A percentile compares a stretch with the other conserved stretches of the same genome.
phyloP scores from a whole-genome alignment of 2,113 vertebrate species.

The Epinephelus moara region DNA sequence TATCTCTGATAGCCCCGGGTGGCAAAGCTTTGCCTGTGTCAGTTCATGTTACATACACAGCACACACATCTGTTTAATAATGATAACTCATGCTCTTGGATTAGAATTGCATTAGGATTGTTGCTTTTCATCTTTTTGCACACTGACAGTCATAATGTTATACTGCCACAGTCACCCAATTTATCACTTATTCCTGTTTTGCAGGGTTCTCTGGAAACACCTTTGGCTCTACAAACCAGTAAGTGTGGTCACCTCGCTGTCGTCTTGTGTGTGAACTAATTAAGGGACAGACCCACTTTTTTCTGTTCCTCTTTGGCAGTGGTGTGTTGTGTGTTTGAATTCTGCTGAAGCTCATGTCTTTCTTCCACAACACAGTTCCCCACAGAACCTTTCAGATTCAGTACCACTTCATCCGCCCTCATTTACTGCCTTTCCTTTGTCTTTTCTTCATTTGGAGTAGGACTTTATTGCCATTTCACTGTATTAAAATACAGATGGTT shows the following conservation, averaged over 20 bases:
- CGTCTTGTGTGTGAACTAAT: not conserved
- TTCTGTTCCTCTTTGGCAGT: slow-evolving; percentile 1
- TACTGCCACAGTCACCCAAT: not conserved
- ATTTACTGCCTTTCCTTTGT: slow-evolving; percentile 14
- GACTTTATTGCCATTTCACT: not conserved
- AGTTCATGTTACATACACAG: not conserved
- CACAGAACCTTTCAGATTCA: slow-evolving; percentile 32
- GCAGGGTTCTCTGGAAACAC: slow-evolving; percentile 80
- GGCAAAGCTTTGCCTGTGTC: not conserved
- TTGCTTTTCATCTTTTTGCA: not conserved
- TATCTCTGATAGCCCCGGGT: not conserved
- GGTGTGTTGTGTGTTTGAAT: slow-evolving; percentile 21
- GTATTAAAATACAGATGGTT: not conserved
- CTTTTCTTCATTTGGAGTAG: not conserved
- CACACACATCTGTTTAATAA: not conserved
- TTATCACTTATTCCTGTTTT: slow-evolving; percentile 21
- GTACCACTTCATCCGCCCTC: slow-evolving; percentile 29
- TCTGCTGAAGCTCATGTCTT: slow-evolving; percentile 41
- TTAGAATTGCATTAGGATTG: not conserved
- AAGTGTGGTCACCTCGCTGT: slow-evolving; percentile 66
- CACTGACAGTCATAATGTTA: not conserved
- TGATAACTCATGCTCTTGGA: not conserved
- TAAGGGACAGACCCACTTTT: slow-evolving; percentile 16
- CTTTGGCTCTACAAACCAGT: slow-evolving; percentile 86
- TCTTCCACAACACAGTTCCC: slow-evolving; percentile 32